Evolutionary conservation across 2,888 invertebrate species (phyloP).

Genomic region (Petrophora chlorosata): DNA sequence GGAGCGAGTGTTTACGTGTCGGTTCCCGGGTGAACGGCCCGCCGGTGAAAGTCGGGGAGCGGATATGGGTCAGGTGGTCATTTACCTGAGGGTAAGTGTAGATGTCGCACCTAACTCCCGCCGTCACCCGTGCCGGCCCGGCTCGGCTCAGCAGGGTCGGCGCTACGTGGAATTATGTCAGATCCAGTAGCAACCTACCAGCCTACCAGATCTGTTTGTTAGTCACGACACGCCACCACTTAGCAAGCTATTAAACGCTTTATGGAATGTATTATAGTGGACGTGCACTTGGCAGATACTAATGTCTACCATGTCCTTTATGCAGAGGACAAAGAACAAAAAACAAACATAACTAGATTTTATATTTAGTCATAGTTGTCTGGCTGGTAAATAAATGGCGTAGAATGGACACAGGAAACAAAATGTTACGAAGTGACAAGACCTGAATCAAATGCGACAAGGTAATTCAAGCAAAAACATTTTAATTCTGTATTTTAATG

Average conservation of each 20-base stretch:
- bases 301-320: conserved; percentile 23
- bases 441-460: not conserved
- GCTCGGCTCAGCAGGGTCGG: too few species aligned
- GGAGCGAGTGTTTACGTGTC: conserved; percentile 70
- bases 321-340: conserved; percentile 22
- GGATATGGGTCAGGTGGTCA: conserved; percentile 81
- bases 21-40: conserved; percentile 80
- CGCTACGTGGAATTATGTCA: conserved; percentile 51
- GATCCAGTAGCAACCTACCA: conserved; percentile 43
- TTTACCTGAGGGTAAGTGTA: conserved; percentile 74
- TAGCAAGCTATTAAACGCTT: conserved; percentile 31
- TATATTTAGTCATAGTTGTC: conserved; percentile 13
- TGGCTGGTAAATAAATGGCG: conserved; percentile 10
- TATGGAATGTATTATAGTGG: conserved; percentile 31
- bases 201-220: conserved; percentile 32
- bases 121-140: conserved; percentile 41
- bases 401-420: conserved; percentile 5
- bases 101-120: conserved; percentile 49
- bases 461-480: too few species aligned
- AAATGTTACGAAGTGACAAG: not conserved
- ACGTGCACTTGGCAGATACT: conserved; percentile 31
- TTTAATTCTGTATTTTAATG: too few species aligned
- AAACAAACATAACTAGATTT: conserved; percentile 19
- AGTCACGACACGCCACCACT: conserved; percentile 31
- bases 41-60: conserved; percentile 75